Base-by-base conservation (phyloP, 2,888 invertebrate species). In the Conus canariensis region DNA sequence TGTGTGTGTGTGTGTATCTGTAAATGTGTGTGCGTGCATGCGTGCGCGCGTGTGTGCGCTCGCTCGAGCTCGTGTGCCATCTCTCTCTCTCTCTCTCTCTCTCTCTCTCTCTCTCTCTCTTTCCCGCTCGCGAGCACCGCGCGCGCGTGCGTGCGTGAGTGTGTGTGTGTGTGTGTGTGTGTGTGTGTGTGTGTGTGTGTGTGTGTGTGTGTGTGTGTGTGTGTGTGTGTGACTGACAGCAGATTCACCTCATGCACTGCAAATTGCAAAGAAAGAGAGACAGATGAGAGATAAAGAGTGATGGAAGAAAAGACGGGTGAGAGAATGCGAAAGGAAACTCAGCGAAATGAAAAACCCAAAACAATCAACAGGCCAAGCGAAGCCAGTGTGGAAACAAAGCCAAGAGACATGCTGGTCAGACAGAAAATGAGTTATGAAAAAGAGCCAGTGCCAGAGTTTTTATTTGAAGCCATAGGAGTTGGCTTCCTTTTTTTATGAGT, bases 111-210 rank as follows among this genome's bases (percentile, higher is more conserved):
- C 74, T 74, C 74, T 74, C n/a, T 74, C 6, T 3, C 5, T n/a
- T 6, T 5, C 10, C 10, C 7, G 2, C 74, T n/a, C 74, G 5
- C n/a, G 14, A 16, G 16, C 22, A 1, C 70, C 8, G 70, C 1
- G 70, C 8, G 2, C 8, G 19, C 8, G n/a, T n/a, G n/a, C 19
- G 8, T 74, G n/a, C 25, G n/a, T 74, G n/a, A 25, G 74, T 74
- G 74, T n/a, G n/a, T 74, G n/a, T 74, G 74, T 74, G 74, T 74
- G n/a, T 74, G n/a, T 74, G 30, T 74, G n/a, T 74, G n/a, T 74
- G 74, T 22, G n/a, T 74, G n/a, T 74, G n/a, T n/a, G 74, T 74
- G n/a, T n/a, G n/a, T 25, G n/a, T 74, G 74, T 25, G n/a, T 74
- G n/a, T 2, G 12, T 70, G 70, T n/a, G 2, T 70, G 19, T n/a